Conservation (phyloP, 2,113 vertebrate species). For the Serinus canaria region DNA sequence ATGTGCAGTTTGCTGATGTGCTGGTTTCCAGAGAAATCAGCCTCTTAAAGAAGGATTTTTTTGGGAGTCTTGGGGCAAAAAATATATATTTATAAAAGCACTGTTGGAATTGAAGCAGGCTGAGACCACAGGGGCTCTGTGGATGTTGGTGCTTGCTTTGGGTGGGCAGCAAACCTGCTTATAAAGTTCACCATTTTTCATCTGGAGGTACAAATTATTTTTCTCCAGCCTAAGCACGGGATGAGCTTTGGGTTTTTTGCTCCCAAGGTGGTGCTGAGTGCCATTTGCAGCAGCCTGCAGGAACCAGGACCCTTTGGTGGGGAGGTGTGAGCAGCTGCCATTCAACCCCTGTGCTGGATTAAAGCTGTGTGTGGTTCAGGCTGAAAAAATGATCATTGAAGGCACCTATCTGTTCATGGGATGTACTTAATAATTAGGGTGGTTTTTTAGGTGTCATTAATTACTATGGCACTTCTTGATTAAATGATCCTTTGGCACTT, state of each 20-base stretch:
- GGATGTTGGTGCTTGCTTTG: background rate
- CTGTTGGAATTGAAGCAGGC: background rate
- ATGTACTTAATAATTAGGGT: background rate
- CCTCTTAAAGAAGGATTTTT: background rate
- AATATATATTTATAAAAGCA: background rate
- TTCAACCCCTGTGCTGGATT: background rate
- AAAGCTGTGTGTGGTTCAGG: background rate
- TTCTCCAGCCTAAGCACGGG: background rate
- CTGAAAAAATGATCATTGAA: background rate
- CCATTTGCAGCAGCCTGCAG: background rate
- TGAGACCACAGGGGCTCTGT: background rate
- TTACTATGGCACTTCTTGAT: background rate
- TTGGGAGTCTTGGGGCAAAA: background rate
- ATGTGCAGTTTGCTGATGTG: background rate
- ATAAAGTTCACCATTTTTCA: background rate
- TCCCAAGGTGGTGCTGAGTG: background rate
- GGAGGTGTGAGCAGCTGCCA: background rate
- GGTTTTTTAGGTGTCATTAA: background rate
- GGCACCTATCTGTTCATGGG: background rate
- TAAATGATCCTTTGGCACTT: background rate
- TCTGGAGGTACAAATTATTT: background rate
- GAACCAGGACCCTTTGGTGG: background rate
- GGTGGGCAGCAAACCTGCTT: background rate
- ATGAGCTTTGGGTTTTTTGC: background rate
- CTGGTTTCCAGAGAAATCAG: background rate